Conservation (phyloP, 1,140 invertebrate species). For the Dendrolimus kikuchii region DNA sequence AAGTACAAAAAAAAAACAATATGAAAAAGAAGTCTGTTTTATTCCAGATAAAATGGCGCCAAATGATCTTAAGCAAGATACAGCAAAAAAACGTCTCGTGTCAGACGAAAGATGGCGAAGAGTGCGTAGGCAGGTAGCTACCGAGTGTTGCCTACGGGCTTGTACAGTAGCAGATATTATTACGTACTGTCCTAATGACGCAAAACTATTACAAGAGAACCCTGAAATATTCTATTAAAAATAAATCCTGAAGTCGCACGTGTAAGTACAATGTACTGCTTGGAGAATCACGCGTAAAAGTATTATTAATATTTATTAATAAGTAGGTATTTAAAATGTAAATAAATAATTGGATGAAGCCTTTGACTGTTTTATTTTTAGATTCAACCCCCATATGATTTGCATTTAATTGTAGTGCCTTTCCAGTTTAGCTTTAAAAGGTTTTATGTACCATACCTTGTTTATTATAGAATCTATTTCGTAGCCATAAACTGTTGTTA, state of each 20-base stretch:
- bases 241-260: neutral
- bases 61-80: slow-evolving; percentile 27
- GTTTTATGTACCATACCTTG: too few species aligned
- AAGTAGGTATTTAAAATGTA: too few species aligned
- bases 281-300: neutral
- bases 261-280: slow-evolving; percentile 9
- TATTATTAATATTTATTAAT: too few species aligned
- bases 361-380: too few species aligned
- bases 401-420: too few species aligned
- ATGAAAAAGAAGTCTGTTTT: neutral
- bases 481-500: too few species aligned
- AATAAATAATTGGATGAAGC: too few species aligned
- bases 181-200: slow-evolving; percentile 48
- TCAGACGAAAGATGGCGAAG: slow-evolving; percentile 31
- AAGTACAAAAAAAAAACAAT: too few species aligned
- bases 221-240: slow-evolving; percentile 43
- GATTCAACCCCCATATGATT: too few species aligned
- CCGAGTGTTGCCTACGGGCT: slow-evolving; percentile 42
- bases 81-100: slow-evolving; percentile 19
- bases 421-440: too few species aligned
- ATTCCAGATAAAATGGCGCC: slow-evolving; percentile 48
- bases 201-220: slow-evolving; percentile 39
- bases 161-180: slow-evolving; percentile 51
- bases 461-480: too few species aligned
- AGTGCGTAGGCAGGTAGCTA: slow-evolving; percentile 46